phyloP scores from a whole-genome alignment of 2,888 invertebrate genomes.

The Hermodice carunculata region DNA sequence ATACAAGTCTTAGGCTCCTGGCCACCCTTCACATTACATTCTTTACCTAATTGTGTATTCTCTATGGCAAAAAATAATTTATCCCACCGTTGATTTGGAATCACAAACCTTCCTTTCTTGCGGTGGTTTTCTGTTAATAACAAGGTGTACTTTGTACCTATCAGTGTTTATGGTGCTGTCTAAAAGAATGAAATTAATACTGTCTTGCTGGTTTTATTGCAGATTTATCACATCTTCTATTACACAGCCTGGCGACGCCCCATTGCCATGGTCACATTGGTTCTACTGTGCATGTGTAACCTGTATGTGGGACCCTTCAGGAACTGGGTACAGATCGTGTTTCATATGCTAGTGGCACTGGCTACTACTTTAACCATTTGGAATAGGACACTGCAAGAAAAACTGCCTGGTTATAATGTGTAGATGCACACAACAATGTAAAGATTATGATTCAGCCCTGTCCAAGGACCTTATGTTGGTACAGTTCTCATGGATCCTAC shows the following conservation, averaged over 20 bases:
- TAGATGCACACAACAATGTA: too few relatives aligned
- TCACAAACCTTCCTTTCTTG: too few relatives aligned
- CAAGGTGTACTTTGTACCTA: too few relatives aligned
- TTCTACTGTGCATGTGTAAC: conserved; percentile 8
- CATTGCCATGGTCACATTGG: background rate
- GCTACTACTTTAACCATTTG: conserved; percentile 19
- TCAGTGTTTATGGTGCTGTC: background rate
- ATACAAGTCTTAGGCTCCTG: too few relatives aligned
- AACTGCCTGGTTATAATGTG: conserved; percentile 19
- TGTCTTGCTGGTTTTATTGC: background rate
- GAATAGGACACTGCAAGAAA: conserved; percentile 1
- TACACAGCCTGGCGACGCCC: background rate
- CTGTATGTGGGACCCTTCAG: conserved; percentile 22
- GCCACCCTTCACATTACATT: too few relatives aligned
- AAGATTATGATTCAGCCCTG: too few relatives aligned
- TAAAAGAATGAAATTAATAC: background rate
- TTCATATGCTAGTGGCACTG: conserved; percentile 15
- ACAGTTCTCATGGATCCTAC: too few relatives aligned
- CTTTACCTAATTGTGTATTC: too few relatives aligned
- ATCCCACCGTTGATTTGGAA: too few relatives aligned
- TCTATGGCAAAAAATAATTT: too few relatives aligned
- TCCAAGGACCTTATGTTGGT: too few relatives aligned
- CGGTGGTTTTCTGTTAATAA: too few relatives aligned
- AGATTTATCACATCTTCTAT: conserved; percentile 3
- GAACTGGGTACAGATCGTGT: conserved; percentile 19